Percentiles rank a stretch among this genome's conserved stretches.
phyloP scores from a whole-genome alignment of 2,888 invertebrate genomes.

The Xanthia togata region DNA sequence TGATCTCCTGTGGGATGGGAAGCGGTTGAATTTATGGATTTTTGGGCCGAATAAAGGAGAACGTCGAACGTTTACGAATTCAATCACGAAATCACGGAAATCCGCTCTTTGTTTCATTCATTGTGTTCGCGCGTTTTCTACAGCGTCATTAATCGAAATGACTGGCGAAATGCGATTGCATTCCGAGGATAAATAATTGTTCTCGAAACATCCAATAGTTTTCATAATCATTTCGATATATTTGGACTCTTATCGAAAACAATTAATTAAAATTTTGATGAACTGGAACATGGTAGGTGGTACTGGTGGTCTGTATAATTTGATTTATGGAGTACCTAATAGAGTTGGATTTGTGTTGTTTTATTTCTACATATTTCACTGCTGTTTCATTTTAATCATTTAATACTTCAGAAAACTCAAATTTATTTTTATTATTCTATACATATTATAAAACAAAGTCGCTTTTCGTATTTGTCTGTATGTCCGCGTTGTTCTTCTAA shows the following conservation, averaged over 20 bases:
- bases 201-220: neutral
- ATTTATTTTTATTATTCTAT: neutral
- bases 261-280: neutral
- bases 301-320: neutral
- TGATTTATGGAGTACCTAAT: neutral
- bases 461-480: no score
- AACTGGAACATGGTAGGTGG: no score
- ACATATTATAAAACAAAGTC: no score
- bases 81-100: slow-evolving; percentile 43
- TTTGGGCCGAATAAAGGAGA: slow-evolving; percentile 6
- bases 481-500: no score
- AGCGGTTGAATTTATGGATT: slow-evolving; percentile 6
- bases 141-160: slow-evolving; percentile 26
- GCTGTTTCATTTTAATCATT: neutral
- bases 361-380: neutral
- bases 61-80: slow-evolving; percentile 32
- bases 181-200: slow-evolving; percentile 24
- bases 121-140: slow-evolving; percentile 38
- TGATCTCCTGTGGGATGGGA: slow-evolving; percentile 6
- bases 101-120: slow-evolving; percentile 51
- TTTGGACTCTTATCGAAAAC: neutral
- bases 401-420: neutral
- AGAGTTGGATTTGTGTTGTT: neutral
- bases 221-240: neutral
- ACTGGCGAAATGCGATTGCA: slow-evolving; percentile 34